Evolutionary conservation across 2,888 invertebrate species (phyloP), one percentile per base, ranked within the genome.

Genomic region (Prosapia bicincta): DNA sequence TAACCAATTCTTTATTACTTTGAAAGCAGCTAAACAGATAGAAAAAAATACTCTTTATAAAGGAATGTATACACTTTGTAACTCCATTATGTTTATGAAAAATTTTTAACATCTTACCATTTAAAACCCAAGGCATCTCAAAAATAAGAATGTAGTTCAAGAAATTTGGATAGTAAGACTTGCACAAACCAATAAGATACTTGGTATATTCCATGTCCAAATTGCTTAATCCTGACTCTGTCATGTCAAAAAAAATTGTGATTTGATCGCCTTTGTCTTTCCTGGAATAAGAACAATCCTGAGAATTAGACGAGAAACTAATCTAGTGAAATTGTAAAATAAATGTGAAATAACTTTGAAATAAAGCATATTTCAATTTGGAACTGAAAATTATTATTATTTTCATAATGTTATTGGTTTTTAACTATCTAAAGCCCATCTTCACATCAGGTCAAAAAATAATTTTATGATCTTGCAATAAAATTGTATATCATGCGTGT

Each of bases 41-140:
- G 70, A 71, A 43, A n/a, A 28, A 65, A 20, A 65, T 26, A 66
- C 30, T 30, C 0, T 23, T 24, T n/a, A 71, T 23, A n/a, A 74
- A 74, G 2, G 66, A 15, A 72, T 24, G 28, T 28, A 28, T 28
- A 72, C 65, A 74, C 43, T n/a, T 66, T 75, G 66, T 75, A 67
- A n/a, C n/a, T n/a, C n/a, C n/a, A n/a, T n/a, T n/a, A n/a, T n/a
- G n/a, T n/a, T n/a, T n/a, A n/a, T n/a, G n/a, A n/a, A n/a, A 67
- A 15, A 71, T 66, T 54, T 54, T 1, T 54, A 5, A 43, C 26
- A 9, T 83, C 87, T 86, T 86, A 93, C 93, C 92, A 82, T 92
- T 95, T 77, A 98, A 85, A 0, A 97, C 90, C 97, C 97, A 98
- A 0, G 97, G 95, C 94, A 98, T 94, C 84, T 98, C 96, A 84